Percentiles rank a stretch among this genome's conserved stretches.
Conservation (phyloP, 2,888 invertebrate genomes). For the Oxycera nigricornis region DNA sequence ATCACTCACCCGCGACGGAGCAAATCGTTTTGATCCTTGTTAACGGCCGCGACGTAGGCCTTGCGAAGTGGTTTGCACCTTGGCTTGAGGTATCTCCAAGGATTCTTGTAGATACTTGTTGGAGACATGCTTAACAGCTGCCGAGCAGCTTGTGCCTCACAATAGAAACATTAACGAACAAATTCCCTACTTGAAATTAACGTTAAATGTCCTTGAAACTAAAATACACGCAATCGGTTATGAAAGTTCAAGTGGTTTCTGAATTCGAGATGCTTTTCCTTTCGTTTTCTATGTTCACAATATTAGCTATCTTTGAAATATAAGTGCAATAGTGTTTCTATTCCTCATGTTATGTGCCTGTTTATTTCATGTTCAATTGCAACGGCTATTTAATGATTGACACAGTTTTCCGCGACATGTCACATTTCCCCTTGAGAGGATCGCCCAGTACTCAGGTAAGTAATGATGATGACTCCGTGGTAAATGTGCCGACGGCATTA, state of each 20-base stretch:
- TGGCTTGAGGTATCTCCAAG: background rate
- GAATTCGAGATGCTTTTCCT: no score
- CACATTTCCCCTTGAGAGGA: slow-evolving; percentile 73
- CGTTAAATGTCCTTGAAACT: no score
- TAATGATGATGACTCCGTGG: background rate
- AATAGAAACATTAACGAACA: no score
- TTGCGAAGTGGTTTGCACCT: slow-evolving; percentile 7
- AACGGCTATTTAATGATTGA: slow-evolving; percentile 51
- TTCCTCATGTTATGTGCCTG: slow-evolving; percentile 30
- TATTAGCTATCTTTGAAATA: no score
- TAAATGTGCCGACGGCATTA: slow-evolving; percentile 24
- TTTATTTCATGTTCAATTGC: slow-evolving; percentile 2
- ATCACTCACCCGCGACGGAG: background rate
- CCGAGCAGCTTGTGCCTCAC: no score
- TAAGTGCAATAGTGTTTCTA: no score
- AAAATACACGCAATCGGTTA: no score
- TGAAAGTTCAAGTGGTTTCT: no score
- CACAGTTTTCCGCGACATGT: slow-evolving; percentile 63
- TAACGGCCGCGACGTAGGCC: background rate
- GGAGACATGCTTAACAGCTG: no score
- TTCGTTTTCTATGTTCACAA: no score
- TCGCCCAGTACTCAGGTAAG: slow-evolving; percentile 72
- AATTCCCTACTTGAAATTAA: no score
- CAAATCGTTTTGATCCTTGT: background rate
- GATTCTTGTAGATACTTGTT: no score